A percentile compares a stretch with the other conserved stretches of the same genome.
Conservation (phyloP, 2,888 invertebrate genomes). For the Athrips mouffetella region DNA sequence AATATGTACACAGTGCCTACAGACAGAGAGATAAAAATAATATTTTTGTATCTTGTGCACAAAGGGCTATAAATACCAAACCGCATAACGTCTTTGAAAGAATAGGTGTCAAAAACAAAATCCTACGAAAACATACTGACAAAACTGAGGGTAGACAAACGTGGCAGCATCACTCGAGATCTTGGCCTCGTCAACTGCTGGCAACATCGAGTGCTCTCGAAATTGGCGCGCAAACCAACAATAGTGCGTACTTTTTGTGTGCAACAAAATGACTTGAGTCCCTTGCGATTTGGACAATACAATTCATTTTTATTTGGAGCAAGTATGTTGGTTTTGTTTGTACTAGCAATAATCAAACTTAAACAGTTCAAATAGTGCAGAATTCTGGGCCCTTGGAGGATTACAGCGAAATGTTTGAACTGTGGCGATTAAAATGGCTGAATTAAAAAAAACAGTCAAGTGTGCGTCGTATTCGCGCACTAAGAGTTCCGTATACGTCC, state of each 20-base stretch:
- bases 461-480: no score
- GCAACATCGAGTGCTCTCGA: constrained; percentile 63
- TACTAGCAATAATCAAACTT: constrained; percentile 20
- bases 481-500: no score
- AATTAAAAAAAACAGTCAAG: no score
- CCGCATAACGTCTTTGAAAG: not conserved
- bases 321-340: constrained; percentile 10
- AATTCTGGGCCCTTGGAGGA: constrained; percentile 25
- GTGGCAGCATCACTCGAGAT: constrained; percentile 55
- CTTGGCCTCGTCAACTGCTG: constrained; percentile 60
- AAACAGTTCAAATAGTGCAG: constrained; percentile 17
- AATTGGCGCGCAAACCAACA: constrained; percentile 59
- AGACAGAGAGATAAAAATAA: not conserved
- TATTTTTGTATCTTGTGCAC: not conserved
- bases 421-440: no score
- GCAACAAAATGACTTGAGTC: not conserved
- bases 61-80: not conserved
- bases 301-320: not conserved
- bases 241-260: constrained; percentile 15
- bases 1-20: constrained; percentile 1
- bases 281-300: not conserved
- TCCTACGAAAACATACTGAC: constrained; percentile 43
- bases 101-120: constrained; percentile 33
- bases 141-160: constrained; percentile 36
- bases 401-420: no score